Conservation (phyloP, 2,113 vertebrate species). For the Lasiurus borealis region DNA sequence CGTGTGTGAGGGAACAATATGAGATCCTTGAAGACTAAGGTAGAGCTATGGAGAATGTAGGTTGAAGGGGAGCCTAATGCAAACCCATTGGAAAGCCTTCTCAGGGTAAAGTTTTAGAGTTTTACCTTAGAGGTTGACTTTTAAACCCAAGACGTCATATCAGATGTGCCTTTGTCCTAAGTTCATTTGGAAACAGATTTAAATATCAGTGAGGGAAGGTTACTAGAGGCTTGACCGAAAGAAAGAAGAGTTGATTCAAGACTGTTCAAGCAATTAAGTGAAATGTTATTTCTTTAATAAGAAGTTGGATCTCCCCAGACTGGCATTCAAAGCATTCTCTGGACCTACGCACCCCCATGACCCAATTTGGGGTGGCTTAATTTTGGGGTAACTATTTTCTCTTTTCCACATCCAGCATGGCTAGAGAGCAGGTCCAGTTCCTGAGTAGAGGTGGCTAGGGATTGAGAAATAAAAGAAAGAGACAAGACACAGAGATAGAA, state of each 20-base stretch:
- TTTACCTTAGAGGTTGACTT: slow-evolving; percentile 34
- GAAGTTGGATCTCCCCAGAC: not conserved
- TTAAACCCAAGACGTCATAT: not conserved
- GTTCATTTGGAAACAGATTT: slow-evolving; percentile 13
- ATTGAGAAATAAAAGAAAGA: too few species aligned
- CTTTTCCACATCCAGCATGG: too few species aligned
- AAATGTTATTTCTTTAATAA: not conserved
- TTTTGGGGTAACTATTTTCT: too few species aligned
- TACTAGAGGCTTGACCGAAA: slow-evolving; percentile 4
- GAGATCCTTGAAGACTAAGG: not conserved
- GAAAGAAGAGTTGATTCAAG: slow-evolving; percentile 20
- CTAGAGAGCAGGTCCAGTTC: too few species aligned
- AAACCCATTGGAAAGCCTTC: not conserved
- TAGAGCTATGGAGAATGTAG: not conserved
- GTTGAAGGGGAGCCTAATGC: not conserved
- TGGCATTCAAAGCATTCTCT: not conserved
- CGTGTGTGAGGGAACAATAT: not conserved
- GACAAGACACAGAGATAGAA: too few species aligned
- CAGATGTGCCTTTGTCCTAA: not conserved
- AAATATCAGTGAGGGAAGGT: slow-evolving; percentile 5
- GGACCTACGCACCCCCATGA: not conserved
- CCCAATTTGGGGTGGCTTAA: not conserved
- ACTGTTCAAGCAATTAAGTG: not conserved
- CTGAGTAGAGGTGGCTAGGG: too few species aligned
- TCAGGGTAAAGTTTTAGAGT: not conserved